These are phyloP conservation scores for Muschampia staudingeri DNA, from an alignment of 2,888 invertebrate species.

Conservation along the genomic window DNA sequence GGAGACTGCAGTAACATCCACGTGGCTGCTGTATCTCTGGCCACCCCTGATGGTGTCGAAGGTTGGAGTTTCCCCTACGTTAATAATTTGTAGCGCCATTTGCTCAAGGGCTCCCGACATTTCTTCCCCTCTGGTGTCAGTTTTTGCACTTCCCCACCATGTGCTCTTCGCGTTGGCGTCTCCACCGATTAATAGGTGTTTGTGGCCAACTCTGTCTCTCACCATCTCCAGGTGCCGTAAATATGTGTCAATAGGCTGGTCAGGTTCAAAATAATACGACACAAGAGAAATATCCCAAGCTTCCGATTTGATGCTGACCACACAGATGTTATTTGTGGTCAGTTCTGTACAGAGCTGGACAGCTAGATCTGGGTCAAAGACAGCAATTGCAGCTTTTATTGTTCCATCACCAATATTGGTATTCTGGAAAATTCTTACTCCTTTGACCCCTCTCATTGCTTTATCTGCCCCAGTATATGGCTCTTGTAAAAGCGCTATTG, in stretches of 20 bases:
- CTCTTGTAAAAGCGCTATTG: conserved; percentile 35
- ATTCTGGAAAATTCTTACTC: conserved; percentile 4
- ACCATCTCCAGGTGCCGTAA: not conserved
- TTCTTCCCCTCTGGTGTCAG: conserved; percentile 38
- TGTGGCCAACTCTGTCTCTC: conserved; percentile 32
- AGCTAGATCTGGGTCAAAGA: not conserved
- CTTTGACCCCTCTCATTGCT: not conserved
- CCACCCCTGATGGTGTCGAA: not conserved
- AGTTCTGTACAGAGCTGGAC: conserved; percentile 7
- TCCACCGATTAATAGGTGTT: conserved; percentile 38
- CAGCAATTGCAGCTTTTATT: not conserved
- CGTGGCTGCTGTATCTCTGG: conserved; percentile 31
- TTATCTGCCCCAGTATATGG: conserved; percentile 17
- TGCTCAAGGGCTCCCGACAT: conserved; percentile 27
- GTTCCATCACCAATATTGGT: not conserved
- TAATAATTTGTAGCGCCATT: conserved; percentile 17
- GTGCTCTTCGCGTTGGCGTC: conserved; percentile 50
- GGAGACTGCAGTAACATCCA: conserved; percentile 57
- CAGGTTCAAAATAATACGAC: conserved; percentile 37
- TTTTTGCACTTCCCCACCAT: conserved; percentile 44
- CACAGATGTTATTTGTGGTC: conserved; percentile 44
- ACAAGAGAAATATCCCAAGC: conserved; percentile 41
- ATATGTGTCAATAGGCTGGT: not conserved
- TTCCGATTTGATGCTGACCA: conserved; percentile 35
- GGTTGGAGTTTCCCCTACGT: not conserved